These are phyloP conservation scores for Mizuhopecten yessoensis DNA, from an alignment of 1,140 invertebrate genomes.

Conservation along the genomic window DNA sequence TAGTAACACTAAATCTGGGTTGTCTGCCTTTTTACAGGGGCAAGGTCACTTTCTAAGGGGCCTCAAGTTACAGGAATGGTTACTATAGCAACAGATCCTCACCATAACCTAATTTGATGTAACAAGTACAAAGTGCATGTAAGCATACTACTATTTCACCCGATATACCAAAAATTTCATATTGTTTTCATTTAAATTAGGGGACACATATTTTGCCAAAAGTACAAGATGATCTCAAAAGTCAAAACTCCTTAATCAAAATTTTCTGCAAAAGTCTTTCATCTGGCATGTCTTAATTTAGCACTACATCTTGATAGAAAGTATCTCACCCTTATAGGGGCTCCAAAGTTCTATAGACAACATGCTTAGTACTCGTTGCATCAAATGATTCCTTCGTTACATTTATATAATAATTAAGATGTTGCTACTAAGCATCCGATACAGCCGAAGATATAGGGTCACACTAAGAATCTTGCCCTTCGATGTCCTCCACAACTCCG, in stretches of 20 bases:
- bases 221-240: background rate
- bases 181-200: background rate
- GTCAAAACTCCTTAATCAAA: background rate
- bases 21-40: slow-evolving; percentile 9
- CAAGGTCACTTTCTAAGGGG: slow-evolving; percentile 7
- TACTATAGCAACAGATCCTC: slow-evolving; percentile 34
- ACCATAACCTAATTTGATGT: background rate
- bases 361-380: slow-evolving; percentile 31
- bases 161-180: background rate
- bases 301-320: slow-evolving; percentile 20
- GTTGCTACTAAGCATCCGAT: background rate
- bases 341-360: background rate
- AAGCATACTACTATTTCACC: background rate
- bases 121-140: background rate
- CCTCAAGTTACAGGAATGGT: slow-evolving; percentile 25
- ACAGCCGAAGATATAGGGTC: background rate
- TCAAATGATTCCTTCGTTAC: slow-evolving; percentile 14
- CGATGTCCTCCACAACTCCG: background rate
- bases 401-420: background rate
- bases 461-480: background rate
- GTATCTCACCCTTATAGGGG: background rate
- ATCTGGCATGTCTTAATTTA: background rate
- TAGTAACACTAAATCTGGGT: slow-evolving; percentile 15
- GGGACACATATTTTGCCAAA: background rate
- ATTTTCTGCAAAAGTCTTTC: background rate